Percentiles rank a stretch among this genome's conserved stretches.
These are phyloP conservation scores for Nymphalis io DNA, from an alignment of 1,140 invertebrate species.

Conservation along the genomic window DNA sequence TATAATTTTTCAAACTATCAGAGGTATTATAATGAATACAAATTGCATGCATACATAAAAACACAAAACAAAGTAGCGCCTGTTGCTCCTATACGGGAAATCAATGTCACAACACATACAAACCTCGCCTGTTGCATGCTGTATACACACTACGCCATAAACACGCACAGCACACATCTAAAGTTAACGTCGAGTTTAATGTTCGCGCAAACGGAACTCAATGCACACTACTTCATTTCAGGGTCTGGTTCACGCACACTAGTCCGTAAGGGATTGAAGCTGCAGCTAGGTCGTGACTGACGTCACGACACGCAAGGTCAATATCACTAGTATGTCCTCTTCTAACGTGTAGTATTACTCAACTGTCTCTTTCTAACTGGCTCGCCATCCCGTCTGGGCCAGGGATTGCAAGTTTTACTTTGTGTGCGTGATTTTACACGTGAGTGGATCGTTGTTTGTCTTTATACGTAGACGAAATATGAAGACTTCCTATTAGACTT, in stretches of 20 bases:
- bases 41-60: slow-evolving; percentile 24
- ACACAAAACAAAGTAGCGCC: slow-evolving; percentile 44
- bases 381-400: slow-evolving; percentile 64
- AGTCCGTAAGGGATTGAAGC: slow-evolving; percentile 44
- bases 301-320: slow-evolving; percentile 75
- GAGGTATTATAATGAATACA: slow-evolving; percentile 1
- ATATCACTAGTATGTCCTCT: slow-evolving; percentile 58
- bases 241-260: slow-evolving; percentile 76
- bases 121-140: slow-evolving; percentile 58
- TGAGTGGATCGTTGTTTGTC: slow-evolving; percentile 8
- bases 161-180: slow-evolving; percentile 34
- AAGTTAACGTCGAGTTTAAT: slow-evolving; percentile 22
- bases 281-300: slow-evolving; percentile 77
- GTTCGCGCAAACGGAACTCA: slow-evolving; percentile 36
- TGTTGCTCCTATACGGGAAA: slow-evolving; percentile 62
- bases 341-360: slow-evolving; percentile 32
- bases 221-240: slow-evolving; percentile 60
- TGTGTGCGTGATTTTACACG: slow-evolving; percentile 40
- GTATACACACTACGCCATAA: slow-evolving; percentile 2
- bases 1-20: background rate
- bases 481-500: slow-evolving; percentile 36
- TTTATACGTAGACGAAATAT: slow-evolving; percentile 8
- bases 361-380: slow-evolving; percentile 49
- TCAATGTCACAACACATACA: slow-evolving; percentile 62
- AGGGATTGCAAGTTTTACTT: slow-evolving; percentile 51